Base-by-base conservation (phyloP, 1,140 invertebrate species). In the Tetranychus urticae region DNA sequence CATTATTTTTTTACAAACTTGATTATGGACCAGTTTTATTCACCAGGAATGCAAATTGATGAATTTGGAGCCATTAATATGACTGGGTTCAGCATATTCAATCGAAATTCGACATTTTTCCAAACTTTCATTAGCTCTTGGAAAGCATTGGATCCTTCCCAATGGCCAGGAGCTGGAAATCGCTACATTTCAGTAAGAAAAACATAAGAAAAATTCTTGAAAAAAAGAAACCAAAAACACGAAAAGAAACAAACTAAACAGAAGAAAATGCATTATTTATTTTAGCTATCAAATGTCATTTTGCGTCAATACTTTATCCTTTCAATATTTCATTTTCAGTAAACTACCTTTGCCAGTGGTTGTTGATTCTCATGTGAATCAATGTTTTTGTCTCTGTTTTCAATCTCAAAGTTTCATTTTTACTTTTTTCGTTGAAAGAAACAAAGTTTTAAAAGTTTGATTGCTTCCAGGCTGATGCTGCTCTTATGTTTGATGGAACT, bases 11-110 rank as follows among this genome's bases (percentile, higher is more conserved):
- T 91, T 23, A 87, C 84, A 69, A 86, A 86, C 68, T 75, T 91
- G 87, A 85, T 90, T 73, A 88, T 92, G 86, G 88, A 92, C 72
- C 87, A 91, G 71, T 80, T 82, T 69, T n/a, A n/a, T n/a, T n/a
- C n/a, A n/a, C 88, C 86, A 85, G 85, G 89, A 68, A 82, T 80
- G 65, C 82, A 86, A 73, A 82, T 90, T 67, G 82, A 86, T 65
- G 85, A 91, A 74, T 90, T 86, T 70, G 88, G 89, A 31, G 89
- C 88, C 61, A 83, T 96, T 69, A 96, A 96, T 75, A 88, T 97
- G 65, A 96, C 90, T 2, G 91, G 90, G 36, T 96, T 94, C 74
- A 80, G 87, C 63, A 83, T 94, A 7, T 39, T 61, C 2, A 37
- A 61, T 34, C 35, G 36, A 7, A 42, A 7, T 47, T 66, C 79